These are phyloP conservation scores for Sericinus montela DNA, from an alignment of 2,888 invertebrate genomes.

Conservation along the genomic window DNA sequence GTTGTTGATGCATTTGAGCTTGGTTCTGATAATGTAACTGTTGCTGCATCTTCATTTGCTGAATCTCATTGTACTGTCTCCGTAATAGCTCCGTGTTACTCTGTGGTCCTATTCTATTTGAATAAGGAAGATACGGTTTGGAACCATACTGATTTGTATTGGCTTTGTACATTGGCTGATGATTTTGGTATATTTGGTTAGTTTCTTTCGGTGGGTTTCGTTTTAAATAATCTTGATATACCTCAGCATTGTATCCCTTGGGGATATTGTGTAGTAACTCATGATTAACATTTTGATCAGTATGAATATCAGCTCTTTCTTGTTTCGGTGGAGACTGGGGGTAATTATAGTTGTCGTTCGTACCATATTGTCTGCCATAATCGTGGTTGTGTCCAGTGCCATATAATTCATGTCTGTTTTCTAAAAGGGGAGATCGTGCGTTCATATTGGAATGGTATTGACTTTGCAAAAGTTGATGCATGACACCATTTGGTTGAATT, in stretches of 20 bases:
- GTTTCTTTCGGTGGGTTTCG: conserved; percentile 78
- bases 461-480: conserved; percentile 73
- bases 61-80: conserved; percentile 81
- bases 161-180: conserved; percentile 69
- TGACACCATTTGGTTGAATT: conserved; percentile 76
- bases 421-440: conserved; percentile 70
- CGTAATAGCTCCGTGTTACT: conserved; percentile 81
- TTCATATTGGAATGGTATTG: conserved; percentile 71
- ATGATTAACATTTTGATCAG: conserved; percentile 68
- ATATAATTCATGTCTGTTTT: conserved; percentile 79
- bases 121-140: conserved; percentile 73
- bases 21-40: conserved; percentile 82
- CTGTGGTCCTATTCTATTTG: conserved; percentile 71
- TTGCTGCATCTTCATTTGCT: conserved; percentile 82
- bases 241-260: conserved; percentile 79
- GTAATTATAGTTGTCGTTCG: conserved; percentile 77
- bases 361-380: conserved; percentile 74
- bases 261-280: conserved; percentile 67
- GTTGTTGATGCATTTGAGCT: conserved; percentile 81
- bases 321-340: conserved; percentile 68
- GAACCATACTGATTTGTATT: conserved; percentile 69
- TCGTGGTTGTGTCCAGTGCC: conserved; percentile 76
- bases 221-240: conserved; percentile 76
- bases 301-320: conserved; percentile 63
- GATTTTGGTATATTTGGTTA: conserved; percentile 79